phyloP scores from a whole-genome alignment of 2,888 invertebrate genomes.

The Temnothorax ravouxi region DNA sequence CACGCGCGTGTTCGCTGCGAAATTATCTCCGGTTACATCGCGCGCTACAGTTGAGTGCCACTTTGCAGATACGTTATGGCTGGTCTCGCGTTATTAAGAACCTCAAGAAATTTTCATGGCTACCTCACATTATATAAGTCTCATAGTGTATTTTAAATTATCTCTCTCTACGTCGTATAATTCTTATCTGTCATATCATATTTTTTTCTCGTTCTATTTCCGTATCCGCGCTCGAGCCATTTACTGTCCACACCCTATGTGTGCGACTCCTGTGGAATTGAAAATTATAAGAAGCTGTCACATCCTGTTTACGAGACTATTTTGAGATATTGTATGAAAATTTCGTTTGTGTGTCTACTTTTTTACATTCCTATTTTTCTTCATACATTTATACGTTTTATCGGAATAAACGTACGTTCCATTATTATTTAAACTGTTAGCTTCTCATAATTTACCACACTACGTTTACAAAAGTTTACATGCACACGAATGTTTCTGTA shows the following conservation, averaged over 20 bases:
- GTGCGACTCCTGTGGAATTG: not conserved
- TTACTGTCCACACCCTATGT: not conserved
- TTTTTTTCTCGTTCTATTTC: not conserved
- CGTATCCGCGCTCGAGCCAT: not conserved
- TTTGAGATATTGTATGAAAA: not conserved
- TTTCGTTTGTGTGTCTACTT: not conserved
- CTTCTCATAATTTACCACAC: slow-evolving; percentile 16
- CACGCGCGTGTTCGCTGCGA: not conserved
- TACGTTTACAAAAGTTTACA: not conserved
- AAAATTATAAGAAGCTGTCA: slow-evolving; percentile 28
- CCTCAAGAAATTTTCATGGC: not conserved
- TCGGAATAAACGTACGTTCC: not conserved
- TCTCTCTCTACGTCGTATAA: not conserved
- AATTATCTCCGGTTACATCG: slow-evolving; percentile 41
- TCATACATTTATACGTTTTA: not conserved
- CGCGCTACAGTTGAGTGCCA: slow-evolving; percentile 26
- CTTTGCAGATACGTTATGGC: slow-evolving; percentile 3
- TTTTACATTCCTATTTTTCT: not conserved
- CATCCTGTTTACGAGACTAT: not conserved
- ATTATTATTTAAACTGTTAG: slow-evolving; percentile 18
- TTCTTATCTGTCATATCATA: not conserved
- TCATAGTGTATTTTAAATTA: not conserved
- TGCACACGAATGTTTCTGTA: slow-evolving; percentile 16
- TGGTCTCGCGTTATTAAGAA: not conserved
- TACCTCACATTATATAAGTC: too few relatives aligned